Conservation (phyloP, 2,797 vertebrate species). For the Mus caroli region DNA sequence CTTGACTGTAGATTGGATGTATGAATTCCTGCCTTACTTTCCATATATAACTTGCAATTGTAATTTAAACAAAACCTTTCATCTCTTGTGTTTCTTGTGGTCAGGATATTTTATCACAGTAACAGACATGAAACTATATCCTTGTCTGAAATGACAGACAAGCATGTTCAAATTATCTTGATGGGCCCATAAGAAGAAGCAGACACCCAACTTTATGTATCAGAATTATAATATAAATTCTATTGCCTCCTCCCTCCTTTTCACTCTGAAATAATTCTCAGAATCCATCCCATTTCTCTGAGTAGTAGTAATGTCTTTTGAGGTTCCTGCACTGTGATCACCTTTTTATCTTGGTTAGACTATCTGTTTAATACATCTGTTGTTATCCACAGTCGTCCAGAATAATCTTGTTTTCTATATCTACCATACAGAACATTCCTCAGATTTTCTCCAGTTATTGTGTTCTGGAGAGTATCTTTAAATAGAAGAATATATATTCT, state of each 20-base stretch:
- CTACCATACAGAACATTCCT: neutral
- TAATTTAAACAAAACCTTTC: neutral
- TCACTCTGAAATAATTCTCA: neutral
- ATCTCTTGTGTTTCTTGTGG: neutral
- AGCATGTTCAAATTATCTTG: neutral
- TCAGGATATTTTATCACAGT: too few species aligned
- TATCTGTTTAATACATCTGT: neutral
- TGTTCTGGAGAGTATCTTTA: neutral
- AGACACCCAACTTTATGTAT: neutral
- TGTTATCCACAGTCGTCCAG: neutral
- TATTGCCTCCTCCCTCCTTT: neutral
- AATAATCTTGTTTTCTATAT: neutral
- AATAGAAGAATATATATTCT: neutral
- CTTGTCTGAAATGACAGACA: neutral
- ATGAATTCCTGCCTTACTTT: neutral
- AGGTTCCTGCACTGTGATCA: neutral
- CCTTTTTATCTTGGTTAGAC: neutral
- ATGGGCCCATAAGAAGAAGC: neutral
- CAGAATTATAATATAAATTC: neutral
- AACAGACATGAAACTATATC: neutral
- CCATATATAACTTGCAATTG: too few species aligned
- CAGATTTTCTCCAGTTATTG: neutral
- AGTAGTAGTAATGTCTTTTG: too few species aligned
- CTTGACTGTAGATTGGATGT: too few species aligned
- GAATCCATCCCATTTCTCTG: neutral